Conservation (phyloP, 2,797 vertebrate species). For the Taeniopygia guttata region DNA sequence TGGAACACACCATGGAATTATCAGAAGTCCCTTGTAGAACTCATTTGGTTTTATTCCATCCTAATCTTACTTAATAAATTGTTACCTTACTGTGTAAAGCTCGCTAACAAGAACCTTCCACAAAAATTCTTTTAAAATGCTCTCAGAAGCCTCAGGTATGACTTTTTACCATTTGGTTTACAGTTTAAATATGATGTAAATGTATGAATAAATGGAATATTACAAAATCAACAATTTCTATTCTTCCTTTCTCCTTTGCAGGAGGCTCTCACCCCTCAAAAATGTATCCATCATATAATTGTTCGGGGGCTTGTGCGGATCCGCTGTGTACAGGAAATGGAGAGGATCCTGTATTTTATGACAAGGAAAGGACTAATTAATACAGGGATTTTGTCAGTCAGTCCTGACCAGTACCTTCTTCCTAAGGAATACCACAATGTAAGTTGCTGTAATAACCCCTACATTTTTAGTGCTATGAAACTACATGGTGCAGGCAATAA, state of each 20-base stretch:
- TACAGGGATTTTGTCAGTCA: slow-evolving; percentile 87
- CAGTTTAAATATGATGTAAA: background rate
- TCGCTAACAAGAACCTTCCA: background rate
- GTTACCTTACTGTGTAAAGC: background rate
- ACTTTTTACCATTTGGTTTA: background rate
- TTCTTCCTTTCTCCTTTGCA: slow-evolving; percentile 60
- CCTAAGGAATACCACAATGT: slow-evolving; percentile 86
- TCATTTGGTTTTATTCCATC: background rate
- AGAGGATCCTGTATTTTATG: slow-evolving; percentile 93
- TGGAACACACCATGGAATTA: background rate
- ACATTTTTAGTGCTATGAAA: background rate
- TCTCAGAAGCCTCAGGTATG: background rate
- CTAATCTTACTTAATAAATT: background rate
- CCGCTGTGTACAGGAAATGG: slow-evolving; percentile 92
- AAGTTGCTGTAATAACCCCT: slow-evolving; percentile 50
- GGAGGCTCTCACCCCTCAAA: slow-evolving; percentile 90
- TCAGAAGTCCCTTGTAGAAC: background rate
- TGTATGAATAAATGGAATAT: background rate
- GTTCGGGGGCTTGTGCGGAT: slow-evolving; percentile 90
- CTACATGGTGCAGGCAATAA: accelerated
- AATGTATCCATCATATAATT: slow-evolving; percentile 86
- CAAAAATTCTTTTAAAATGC: background rate
- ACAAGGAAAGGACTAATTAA: slow-evolving; percentile 96
- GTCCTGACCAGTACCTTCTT: slow-evolving; percentile 81
- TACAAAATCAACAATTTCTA: background rate